These are phyloP conservation scores for Thinocorus orbignyianus DNA, from an alignment of 2,113 vertebrate genomes.

Conservation along the genomic window DNA sequence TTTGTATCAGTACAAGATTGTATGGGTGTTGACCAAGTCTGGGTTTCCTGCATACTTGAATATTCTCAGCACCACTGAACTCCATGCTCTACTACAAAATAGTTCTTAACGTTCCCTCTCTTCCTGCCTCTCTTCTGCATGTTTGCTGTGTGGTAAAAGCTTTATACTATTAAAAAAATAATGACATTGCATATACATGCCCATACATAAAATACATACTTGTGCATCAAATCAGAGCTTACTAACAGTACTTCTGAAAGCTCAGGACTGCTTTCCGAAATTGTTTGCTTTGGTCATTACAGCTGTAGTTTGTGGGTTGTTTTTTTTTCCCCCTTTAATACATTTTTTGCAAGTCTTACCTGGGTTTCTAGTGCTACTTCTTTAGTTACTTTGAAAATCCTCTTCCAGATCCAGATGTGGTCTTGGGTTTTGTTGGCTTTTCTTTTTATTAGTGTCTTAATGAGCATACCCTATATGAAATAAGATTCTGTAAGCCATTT, in stretches of 20 bases:
- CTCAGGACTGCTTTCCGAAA: not conserved
- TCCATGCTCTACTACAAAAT: not conserved
- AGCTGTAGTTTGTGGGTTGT: not conserved
- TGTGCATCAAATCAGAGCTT: not conserved
- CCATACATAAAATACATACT: too few relatives aligned
- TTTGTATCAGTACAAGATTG: not conserved
- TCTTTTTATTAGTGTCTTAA: not conserved
- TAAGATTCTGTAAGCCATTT: not conserved
- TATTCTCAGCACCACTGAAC: not conserved
- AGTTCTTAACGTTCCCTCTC: not conserved
- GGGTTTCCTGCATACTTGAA: not conserved
- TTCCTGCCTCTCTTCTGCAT: not conserved
- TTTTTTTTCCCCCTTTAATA: not conserved
- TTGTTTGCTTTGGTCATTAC: not conserved
- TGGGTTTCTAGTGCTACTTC: not conserved
- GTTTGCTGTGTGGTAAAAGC: not conserved
- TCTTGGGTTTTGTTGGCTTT: not conserved
- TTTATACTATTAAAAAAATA: not conserved
- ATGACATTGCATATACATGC: fast-evolving
- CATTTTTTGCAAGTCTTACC: not conserved
- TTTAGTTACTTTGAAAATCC: not conserved
- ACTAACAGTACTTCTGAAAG: not conserved
- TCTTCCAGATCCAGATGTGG: not conserved
- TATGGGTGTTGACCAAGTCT: not conserved
- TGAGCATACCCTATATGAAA: too few relatives aligned